A percentile compares a stretch with the other conserved stretches of the same genome.
Conservation (phyloP, 1,140 invertebrate species). For the Drosophila carrolli region DNA sequence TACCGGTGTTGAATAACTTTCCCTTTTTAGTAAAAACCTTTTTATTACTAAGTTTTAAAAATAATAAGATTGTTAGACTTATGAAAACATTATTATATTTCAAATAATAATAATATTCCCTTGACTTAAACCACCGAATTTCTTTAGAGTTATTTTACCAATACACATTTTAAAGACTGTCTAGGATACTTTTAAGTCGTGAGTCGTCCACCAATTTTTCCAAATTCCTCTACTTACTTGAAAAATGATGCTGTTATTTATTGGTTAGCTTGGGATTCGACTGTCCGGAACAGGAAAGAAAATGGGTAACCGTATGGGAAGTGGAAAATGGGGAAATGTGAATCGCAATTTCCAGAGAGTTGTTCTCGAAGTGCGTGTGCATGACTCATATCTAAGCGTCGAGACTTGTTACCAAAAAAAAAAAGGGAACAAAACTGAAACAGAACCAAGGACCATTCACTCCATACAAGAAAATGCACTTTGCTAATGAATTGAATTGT, state of each 20-base stretch:
- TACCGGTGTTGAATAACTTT: too few species aligned
- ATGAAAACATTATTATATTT: too few species aligned
- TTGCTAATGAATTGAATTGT: slow-evolving; percentile 78
- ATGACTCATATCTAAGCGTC: slow-evolving; percentile 34
- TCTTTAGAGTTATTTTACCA: too few species aligned
- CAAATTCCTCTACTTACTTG: background rate
- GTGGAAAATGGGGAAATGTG: background rate
- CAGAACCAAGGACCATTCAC: slow-evolving; percentile 32
- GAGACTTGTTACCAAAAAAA: slow-evolving; percentile 16
- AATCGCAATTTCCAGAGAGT: slow-evolving; percentile 13
- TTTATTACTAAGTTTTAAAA: too few species aligned
- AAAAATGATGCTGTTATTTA: slow-evolving; percentile 22
- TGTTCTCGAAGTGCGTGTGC: slow-evolving; percentile 26
- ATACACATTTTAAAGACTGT: too few species aligned
- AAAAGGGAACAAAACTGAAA: slow-evolving; percentile 6
- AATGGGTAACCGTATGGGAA: slow-evolving; percentile 2
- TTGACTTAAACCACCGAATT: too few species aligned
- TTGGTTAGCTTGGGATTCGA: slow-evolving; percentile 10
- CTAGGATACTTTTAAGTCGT: background rate
- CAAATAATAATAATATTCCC: too few species aligned
- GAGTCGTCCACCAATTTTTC: too few species aligned
- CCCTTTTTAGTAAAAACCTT: too few species aligned
- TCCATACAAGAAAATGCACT: slow-evolving; percentile 78
- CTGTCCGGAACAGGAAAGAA: slow-evolving; percentile 2
- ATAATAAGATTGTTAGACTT: too few species aligned